These are phyloP conservation scores for Tetragnatha montana DNA, from an alignment of 2,888 invertebrate genomes.

Conservation along the genomic window DNA sequence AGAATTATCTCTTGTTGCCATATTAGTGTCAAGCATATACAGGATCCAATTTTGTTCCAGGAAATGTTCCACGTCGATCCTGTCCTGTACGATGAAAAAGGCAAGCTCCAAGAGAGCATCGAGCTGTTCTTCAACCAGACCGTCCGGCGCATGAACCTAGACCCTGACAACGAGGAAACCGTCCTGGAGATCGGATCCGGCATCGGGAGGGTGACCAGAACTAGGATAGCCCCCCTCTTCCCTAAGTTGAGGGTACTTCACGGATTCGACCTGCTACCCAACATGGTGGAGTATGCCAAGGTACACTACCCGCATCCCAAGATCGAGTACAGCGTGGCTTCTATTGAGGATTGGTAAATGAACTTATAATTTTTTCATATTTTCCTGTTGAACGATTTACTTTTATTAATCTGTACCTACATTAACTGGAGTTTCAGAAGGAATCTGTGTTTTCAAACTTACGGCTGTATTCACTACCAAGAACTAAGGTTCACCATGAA, in stretches of 20 bases:
- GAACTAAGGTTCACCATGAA: no score
- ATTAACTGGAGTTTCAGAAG: no score
- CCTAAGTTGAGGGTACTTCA: conserved; percentile 9
- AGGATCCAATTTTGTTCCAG: neutral
- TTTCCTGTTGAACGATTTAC: no score
- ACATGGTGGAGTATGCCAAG: conserved; percentile 67
- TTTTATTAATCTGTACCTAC: no score
- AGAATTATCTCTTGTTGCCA: no score
- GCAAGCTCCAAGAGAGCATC: neutral
- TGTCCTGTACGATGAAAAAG: neutral
- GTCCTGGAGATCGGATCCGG: conserved; percentile 49
- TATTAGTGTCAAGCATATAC: no score
- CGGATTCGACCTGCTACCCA: conserved; percentile 44
- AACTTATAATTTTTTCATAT: no score
- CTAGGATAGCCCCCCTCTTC: conserved; percentile 2
- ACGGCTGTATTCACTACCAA: no score
- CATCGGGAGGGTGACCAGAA: neutral
- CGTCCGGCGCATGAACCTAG: neutral
- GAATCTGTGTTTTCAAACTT: no score
- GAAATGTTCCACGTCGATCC: neutral
- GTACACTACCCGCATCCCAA: conserved; percentile 7
- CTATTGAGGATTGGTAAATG: conserved; percentile 28
- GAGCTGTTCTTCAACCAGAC: neutral
- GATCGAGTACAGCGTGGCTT: conserved; percentile 31
- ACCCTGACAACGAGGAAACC: neutral